phyloP scores from a whole-genome alignment of 1,140 invertebrate genomes.

The Tribolium madens region DNA sequence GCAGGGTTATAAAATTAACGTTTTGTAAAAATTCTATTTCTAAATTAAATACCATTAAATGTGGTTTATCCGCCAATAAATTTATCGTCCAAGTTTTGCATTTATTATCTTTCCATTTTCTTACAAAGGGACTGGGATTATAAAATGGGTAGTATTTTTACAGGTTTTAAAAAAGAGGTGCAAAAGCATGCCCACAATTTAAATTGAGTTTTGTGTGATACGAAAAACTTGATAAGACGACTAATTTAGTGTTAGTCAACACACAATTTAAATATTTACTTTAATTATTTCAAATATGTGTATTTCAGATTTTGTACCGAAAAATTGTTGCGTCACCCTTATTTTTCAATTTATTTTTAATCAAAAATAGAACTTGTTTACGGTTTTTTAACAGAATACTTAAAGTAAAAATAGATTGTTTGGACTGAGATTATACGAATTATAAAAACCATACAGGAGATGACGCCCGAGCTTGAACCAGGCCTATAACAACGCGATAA shows the following conservation, averaged over 20 bases:
- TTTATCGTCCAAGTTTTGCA: conserved; percentile 24
- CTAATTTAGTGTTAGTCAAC: conserved; percentile 29
- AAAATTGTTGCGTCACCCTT: conserved; percentile 32
- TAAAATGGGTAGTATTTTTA: not conserved
- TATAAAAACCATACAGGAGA: conserved; percentile 7
- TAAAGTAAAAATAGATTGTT: conserved; percentile 27
- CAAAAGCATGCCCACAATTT: conserved; percentile 10
- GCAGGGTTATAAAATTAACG: conserved; percentile 23
- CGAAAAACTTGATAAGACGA: conserved; percentile 10
- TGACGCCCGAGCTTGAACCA: not conserved
- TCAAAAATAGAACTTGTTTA: conserved; percentile 29
- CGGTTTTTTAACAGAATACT: conserved; percentile 5
- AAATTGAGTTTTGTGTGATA: not conserved
- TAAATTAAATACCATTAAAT: conserved; percentile 24
- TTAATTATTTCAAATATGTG: conserved; percentile 34
- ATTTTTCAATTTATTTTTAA: conserved; percentile 20
- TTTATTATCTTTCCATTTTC: conserved; percentile 32
- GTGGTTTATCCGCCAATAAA: conserved; percentile 10
- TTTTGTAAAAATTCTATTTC: conserved; percentile 35
- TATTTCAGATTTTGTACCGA: conserved; percentile 1
- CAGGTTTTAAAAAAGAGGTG: not conserved
- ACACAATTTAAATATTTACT: conserved; percentile 28
- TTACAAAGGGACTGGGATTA: conserved; percentile 7
- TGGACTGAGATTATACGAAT: conserved; percentile 5
- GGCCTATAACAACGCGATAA: not conserved